These are phyloP conservation scores for Onychostoma macrolepis DNA, from an alignment of 2,113 vertebrate species.

Conservation along the genomic window DNA sequence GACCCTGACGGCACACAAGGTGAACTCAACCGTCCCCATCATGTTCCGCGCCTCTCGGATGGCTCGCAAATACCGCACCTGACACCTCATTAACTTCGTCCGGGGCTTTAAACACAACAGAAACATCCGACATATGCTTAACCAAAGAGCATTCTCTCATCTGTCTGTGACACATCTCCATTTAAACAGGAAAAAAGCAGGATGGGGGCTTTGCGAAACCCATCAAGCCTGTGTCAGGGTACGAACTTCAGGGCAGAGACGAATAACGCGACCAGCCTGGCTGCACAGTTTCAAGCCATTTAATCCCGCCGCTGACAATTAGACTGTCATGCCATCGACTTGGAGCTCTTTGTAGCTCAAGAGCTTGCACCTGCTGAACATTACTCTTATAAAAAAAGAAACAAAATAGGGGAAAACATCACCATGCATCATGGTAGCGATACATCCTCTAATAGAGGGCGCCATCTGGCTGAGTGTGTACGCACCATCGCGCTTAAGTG, in stretches of 20 bases:
- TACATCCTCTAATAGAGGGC: conserved; percentile 77
- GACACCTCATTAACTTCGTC: conserved; percentile 71
- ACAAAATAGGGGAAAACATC: conserved; percentile 59
- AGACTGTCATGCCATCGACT: conserved; percentile 53
- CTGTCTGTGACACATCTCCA: conserved; percentile 39
- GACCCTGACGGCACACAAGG: conserved; percentile 52
- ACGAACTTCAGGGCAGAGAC: conserved; percentile 26
- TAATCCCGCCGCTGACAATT: conserved; percentile 35
- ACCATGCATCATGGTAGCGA: conserved; percentile 78
- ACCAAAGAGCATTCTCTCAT: conserved; percentile 41
- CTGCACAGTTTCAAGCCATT: conserved; percentile 45
- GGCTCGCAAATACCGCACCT: conserved; percentile 57
- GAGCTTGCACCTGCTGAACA: conserved; percentile 74
- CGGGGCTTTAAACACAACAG: conserved; percentile 64
- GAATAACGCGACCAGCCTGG: background rate
- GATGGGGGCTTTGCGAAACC: background rate
- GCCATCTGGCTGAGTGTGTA: conserved; percentile 78
- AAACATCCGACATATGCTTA: conserved; percentile 58
- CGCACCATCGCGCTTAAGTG: conserved; percentile 77
- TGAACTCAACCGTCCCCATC: conserved; percentile 46
- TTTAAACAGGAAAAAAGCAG: conserved; percentile 25
- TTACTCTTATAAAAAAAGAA: conserved; percentile 71
- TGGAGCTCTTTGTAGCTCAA: conserved; percentile 67
- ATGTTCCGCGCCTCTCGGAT: conserved; percentile 30
- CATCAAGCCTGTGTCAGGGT: conserved; percentile 33